phyloP scores from a whole-genome alignment of 2,888 invertebrate genomes.

The Spicauda simplicius region DNA sequence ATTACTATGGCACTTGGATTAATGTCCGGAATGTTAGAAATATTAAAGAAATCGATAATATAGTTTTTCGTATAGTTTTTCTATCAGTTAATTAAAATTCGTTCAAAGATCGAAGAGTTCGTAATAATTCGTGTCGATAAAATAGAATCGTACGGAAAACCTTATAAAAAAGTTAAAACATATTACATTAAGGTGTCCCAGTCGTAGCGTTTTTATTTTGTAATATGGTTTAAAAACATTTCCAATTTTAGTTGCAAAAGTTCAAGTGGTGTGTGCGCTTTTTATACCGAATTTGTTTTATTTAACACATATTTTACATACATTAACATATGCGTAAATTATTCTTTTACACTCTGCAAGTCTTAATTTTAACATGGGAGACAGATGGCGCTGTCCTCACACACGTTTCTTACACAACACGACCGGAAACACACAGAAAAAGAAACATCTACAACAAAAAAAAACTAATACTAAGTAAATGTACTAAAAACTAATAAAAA shows the following conservation, averaged over 20 bases:
- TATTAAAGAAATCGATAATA: not conserved
- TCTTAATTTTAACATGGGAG: not conserved
- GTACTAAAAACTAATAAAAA: conserved; percentile 34
- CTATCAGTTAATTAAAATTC: conserved; percentile 7
- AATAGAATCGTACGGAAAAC: not conserved
- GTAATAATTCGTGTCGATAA: conserved; percentile 6
- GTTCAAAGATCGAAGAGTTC: conserved; percentile 10
- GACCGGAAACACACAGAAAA: conserved; percentile 16
- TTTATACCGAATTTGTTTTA: too few species aligned
- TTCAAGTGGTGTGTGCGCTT: too few species aligned
- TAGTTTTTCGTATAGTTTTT: not conserved
- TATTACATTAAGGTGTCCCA: not conserved
- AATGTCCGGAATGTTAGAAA: conserved; percentile 14
- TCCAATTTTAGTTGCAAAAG: too few species aligned
- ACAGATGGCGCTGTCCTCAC: not conserved
- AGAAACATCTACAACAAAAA: conserved; percentile 14
- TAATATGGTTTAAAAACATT: too few species aligned
- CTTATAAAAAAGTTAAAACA: not conserved
- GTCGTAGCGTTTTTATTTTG: not conserved
- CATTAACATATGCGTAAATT: too few species aligned
- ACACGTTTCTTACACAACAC: not conserved
- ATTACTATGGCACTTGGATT: conserved; percentile 19
- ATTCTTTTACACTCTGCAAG: too few species aligned
- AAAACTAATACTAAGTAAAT: conserved; percentile 9
- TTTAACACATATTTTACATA: too few species aligned